These are phyloP conservation scores for Taxidea taxus DNA, from an alignment of 2,113 vertebrate species.

Conservation along the genomic window DNA sequence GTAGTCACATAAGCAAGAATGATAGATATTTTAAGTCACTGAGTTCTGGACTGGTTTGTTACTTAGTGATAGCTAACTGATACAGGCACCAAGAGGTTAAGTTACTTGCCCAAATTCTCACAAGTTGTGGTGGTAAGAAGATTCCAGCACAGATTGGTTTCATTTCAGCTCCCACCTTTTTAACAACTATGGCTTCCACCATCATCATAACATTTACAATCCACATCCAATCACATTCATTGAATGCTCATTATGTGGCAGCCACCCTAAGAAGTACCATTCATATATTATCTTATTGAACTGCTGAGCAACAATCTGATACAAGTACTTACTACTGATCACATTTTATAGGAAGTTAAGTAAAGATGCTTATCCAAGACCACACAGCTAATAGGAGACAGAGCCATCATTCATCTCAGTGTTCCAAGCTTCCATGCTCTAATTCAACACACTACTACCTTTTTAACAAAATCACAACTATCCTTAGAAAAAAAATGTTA, in stretches of 20 bases:
- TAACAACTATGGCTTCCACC: neutral
- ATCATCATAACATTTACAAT: no score
- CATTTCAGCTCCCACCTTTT: neutral
- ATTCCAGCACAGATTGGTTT: neutral
- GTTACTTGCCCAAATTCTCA: neutral
- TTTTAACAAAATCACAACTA: neutral
- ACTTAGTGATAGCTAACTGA: neutral
- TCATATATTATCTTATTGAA: neutral
- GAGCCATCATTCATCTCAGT: neutral
- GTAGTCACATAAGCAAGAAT: neutral
- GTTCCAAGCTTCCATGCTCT: neutral
- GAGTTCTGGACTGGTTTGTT: neutral
- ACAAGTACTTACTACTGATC: neutral
- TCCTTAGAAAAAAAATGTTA: conserved; percentile 13
- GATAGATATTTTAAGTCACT: neutral
- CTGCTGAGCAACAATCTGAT: neutral
- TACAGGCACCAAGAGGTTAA: neutral
- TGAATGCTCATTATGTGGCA: neutral
- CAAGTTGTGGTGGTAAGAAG: neutral
- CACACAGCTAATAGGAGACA: neutral
- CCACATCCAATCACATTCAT: neutral
- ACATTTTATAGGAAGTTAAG: neutral
- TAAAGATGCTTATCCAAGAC: neutral
- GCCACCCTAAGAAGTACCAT: neutral
- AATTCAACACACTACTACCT: neutral